These are phyloP conservation scores for Trisateles emortualis DNA, from an alignment of 2,888 invertebrate genomes.

Conservation along the genomic window DNA sequence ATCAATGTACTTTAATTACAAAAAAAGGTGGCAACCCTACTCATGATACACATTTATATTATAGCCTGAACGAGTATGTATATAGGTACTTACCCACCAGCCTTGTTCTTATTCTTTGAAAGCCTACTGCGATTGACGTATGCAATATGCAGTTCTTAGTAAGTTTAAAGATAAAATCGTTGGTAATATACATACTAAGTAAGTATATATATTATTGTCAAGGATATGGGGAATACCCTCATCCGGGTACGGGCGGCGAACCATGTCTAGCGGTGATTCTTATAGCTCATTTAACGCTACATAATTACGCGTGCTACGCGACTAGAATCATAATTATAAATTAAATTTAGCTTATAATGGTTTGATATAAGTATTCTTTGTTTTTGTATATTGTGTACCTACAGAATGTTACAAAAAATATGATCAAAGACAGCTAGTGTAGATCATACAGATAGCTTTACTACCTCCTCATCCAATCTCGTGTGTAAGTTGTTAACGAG, in stretches of 20 bases:
- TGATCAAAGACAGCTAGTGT: no score
- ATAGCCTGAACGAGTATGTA: no score
- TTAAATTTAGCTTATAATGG: conserved; percentile 5
- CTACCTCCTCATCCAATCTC: no score
- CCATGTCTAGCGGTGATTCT: conserved; percentile 39
- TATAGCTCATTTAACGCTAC: conserved; percentile 40
- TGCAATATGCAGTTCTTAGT: conserved; percentile 1
- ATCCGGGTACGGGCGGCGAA: conserved; percentile 45
- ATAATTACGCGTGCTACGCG: conserved; percentile 11
- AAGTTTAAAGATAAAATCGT: neutral
- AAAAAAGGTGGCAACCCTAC: no score
- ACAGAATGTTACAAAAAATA: neutral
- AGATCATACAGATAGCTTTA: no score
- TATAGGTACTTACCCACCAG: neutral
- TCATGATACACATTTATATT: no score
- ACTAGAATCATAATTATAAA: neutral
- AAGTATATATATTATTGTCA: conserved; percentile 6
- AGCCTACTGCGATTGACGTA: neutral
- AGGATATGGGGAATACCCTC: conserved; percentile 32
- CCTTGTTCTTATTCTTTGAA: neutral
- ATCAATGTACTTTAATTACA: no score
- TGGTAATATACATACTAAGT: neutral
- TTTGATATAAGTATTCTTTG: conserved; percentile 1
- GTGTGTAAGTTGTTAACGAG: no score
- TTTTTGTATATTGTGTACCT: neutral